Base-by-base conservation (phyloP, 2,113 vertebrate species). In the Ascaphus truei region DNA sequence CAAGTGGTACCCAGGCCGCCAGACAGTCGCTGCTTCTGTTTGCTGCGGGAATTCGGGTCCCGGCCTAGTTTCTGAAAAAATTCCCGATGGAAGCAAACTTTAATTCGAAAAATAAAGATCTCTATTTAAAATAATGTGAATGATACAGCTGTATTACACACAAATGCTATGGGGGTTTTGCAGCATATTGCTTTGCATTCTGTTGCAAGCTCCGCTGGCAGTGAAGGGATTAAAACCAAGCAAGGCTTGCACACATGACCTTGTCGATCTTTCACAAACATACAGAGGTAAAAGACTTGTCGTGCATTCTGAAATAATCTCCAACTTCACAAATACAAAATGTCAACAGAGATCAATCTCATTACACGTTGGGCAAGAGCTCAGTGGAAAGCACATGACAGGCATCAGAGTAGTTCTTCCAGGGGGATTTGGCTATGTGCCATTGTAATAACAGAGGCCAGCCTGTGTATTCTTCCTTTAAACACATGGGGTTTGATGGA, bases 261-360 rank as follows among this genome's bases (percentile, higher is more conserved):
- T 41, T 39, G 57, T 41, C 13, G 29, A n/a, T 59, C 41, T 59
- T 15, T 37, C 25, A 60, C 23, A 30, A 36, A 15, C 25, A 6
- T 5, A 29, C 34, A 43, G 36, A 29, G 10, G 57, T 43, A 43
- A 43, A 36, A 59, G 34, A 15, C 36, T 59, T 41, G 56, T 39
- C 56, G 37, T 26, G 56, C 34, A 29, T 60, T 3, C 25, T 10
- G 18, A 25, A 20, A 18, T 29, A 8, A 43, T 18, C 36, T 43
- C 15, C 43, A 41, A 25, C 25, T 43, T 60, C 37, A 43, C 12
- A 60, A 60, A 60, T 11, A 60, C 25, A 37, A 60, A 60, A 41
- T 60, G 57, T 60, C 57, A 60, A n/a, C 23, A 60, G 13, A 60
- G 57, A 60, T 60, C 57, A 60, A 60, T 60, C 57, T 60, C 37